Base-by-base conservation (phyloP, 2,797 vertebrate species). In the Esox lucius region DNA sequence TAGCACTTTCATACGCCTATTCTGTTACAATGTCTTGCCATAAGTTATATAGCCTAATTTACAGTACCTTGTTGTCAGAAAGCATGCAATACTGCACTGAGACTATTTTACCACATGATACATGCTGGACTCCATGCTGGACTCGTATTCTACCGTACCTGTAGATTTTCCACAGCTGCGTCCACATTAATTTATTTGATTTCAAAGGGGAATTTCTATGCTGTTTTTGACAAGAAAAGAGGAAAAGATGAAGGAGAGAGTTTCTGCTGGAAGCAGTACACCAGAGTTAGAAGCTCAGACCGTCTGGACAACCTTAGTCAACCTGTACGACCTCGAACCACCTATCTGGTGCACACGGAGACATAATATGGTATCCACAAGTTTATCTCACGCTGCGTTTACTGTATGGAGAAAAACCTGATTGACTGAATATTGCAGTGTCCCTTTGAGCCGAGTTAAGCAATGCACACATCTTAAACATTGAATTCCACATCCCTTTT, bases 31-130 rank as follows among this genome's bases (percentile, higher is more conserved):
- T 86, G 80, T 87, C 80, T 81, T 85, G 84, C 75, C 80, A 85
- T 84, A 84, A 86, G 84, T 86, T 87, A 87, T 86, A 87, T 86
- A 87, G 80, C 64, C 80, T 85, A 83, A 87, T 89, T 90, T 91
- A 78, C 80, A 73, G 15, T 89, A 6, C 26, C 15, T 65, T 61
- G 56, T n/a, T 24, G 24, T 61, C 11, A 24, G 9, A 4, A 24
- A 61, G 3, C 22, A 61, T 24, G 24, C 22, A 19, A 56, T 5
- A 19, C 9, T 24, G 17, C 8, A 24, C 56, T 11, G 56, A 26
- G 4, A 17, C 56, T 61, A 24, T 61, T 31, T 22, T 61, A 12
- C 22, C 22, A 61, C 56, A 61, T 24, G 1, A 61, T 26, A 26
- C 24, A 61, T 46, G 42, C 42, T 46, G 42, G 6, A 26, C 56